A percentile compares a stretch with the other conserved stretches of the same genome.
Conservation (phyloP, 2,888 invertebrate genomes). For the Lasiommata megera region DNA sequence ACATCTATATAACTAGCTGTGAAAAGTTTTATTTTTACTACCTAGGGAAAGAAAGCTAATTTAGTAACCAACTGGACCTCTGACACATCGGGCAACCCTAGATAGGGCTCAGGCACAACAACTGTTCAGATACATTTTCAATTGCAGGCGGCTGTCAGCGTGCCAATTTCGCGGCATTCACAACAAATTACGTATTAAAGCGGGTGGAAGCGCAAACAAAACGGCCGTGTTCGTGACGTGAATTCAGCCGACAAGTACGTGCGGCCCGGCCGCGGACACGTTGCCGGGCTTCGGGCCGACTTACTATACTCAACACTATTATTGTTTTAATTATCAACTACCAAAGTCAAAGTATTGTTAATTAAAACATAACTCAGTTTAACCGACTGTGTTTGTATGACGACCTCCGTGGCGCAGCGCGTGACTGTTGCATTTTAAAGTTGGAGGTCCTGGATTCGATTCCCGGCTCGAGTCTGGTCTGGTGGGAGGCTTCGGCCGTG, state of each 20-base stretch:
- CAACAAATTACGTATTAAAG: conserved; percentile 79
- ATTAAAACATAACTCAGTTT: no score
- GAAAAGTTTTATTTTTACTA: no score
- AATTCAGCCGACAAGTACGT: conserved; percentile 46
- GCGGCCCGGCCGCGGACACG: conserved; percentile 24
- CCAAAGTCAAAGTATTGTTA: neutral
- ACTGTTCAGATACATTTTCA: conserved; percentile 68
- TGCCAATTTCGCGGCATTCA: conserved; percentile 77
- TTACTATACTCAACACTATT: neutral
- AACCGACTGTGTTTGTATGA: no score
- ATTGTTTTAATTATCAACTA: neutral
- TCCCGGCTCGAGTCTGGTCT: no score
- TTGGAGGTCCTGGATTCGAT: no score
- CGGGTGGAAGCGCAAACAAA: conserved; percentile 78
- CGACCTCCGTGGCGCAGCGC: no score
- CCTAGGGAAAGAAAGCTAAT: no score
- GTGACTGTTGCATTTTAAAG: no score
- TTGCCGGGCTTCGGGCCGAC: neutral
- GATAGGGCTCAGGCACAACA: conserved; percentile 17
- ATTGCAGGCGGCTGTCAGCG: conserved; percentile 69
- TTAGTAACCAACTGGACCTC: no score
- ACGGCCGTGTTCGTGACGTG: conserved; percentile 77
- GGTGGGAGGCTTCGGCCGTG: no score
- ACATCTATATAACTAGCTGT: no score
- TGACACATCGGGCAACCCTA: conserved; percentile 2